These are phyloP conservation scores for Drosophila paulistorum DNA, from an alignment of 1,140 invertebrate species.

Conservation along the genomic window DNA sequence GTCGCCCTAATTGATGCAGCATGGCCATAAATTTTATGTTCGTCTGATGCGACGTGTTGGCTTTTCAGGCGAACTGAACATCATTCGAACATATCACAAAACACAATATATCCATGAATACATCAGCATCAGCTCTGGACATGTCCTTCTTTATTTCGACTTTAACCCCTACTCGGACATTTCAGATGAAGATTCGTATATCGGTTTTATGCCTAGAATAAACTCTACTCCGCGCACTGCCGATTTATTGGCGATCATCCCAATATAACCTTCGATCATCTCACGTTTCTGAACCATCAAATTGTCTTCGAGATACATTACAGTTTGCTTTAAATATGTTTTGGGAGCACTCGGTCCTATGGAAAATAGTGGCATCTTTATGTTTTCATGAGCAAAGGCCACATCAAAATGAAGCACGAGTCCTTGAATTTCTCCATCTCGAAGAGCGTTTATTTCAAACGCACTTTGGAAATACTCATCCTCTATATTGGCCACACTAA, in stretches of 20 bases:
- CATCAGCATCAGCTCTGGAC: slow-evolving; percentile 35
- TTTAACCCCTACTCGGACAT: slow-evolving; percentile 8
- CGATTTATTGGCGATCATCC: slow-evolving; percentile 15
- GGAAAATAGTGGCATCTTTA: slow-evolving; percentile 29
- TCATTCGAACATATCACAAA: slow-evolving; percentile 21
- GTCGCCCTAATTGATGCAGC: slow-evolving; percentile 78
- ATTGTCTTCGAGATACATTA: slow-evolving; percentile 20
- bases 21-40: slow-evolving; percentile 71
- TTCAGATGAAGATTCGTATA: neutral
- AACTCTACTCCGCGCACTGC: slow-evolving; percentile 39
- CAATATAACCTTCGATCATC: slow-evolving; percentile 35
- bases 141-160: slow-evolving; percentile 45
- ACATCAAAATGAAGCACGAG: slow-evolving; percentile 41
- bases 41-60: slow-evolving; percentile 49
- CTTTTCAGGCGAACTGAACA: slow-evolving; percentile 38
- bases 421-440: slow-evolving; percentile 16
- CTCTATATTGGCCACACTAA: slow-evolving; percentile 1
- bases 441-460: slow-evolving; percentile 10
- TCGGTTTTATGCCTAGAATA: slow-evolving; percentile 16
- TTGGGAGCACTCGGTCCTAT: slow-evolving; percentile 28
- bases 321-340: slow-evolving; percentile 46
- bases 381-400: slow-evolving; percentile 1
- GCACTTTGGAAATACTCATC: slow-evolving; percentile 20
- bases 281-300: slow-evolving; percentile 10
- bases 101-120: slow-evolving; percentile 62